phyloP scores from a whole-genome alignment of 2,797 vertebrate genomes.

The Podarcis lilfordi region DNA sequence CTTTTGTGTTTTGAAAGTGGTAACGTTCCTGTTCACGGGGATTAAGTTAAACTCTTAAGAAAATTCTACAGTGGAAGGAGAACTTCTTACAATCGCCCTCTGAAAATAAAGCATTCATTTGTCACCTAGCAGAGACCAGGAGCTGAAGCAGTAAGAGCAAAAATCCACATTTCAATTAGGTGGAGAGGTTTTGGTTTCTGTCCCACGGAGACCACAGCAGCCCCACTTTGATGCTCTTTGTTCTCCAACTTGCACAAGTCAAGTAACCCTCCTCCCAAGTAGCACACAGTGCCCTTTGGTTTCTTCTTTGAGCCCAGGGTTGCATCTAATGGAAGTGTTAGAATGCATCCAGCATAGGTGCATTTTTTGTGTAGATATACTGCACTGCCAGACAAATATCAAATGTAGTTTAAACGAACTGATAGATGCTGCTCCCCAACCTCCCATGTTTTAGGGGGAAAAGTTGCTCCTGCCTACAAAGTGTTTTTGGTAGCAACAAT shows the following conservation, averaged over 20 bases:
- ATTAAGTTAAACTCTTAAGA: conserved; percentile 39
- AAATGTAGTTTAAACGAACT: conserved; percentile 11
- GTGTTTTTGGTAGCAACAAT: conserved; percentile 49
- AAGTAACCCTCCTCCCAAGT: conserved; percentile 29
- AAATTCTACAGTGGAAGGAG: background rate
- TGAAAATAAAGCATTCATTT: conserved; percentile 54
- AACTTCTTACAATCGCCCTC: conserved; percentile 23
- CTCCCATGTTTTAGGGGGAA: conserved; percentile 13
- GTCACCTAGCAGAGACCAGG: conserved; percentile 47
- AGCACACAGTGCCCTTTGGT: conserved; percentile 43
- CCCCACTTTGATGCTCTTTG: conserved; percentile 28
- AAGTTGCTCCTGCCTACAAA: conserved; percentile 39
- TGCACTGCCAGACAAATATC: conserved; percentile 21
- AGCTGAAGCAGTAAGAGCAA: conserved; percentile 44
- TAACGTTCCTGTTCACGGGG: conserved; percentile 48
- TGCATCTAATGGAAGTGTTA: conserved; percentile 14
- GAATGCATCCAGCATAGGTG: background rate
- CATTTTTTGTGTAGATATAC: conserved; percentile 1
- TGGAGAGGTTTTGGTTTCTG: conserved; percentile 42
- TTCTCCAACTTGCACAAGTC: conserved; percentile 49
- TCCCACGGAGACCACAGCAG: conserved; percentile 6
- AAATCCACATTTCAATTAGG: conserved; percentile 17
- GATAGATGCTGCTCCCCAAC: conserved; percentile 32
- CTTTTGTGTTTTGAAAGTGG: conserved; percentile 50
- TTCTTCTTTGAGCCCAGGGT: conserved; percentile 39